phyloP scores from a whole-genome alignment of 2,113 vertebrate species.

The Circaetus cinerascens region DNA sequence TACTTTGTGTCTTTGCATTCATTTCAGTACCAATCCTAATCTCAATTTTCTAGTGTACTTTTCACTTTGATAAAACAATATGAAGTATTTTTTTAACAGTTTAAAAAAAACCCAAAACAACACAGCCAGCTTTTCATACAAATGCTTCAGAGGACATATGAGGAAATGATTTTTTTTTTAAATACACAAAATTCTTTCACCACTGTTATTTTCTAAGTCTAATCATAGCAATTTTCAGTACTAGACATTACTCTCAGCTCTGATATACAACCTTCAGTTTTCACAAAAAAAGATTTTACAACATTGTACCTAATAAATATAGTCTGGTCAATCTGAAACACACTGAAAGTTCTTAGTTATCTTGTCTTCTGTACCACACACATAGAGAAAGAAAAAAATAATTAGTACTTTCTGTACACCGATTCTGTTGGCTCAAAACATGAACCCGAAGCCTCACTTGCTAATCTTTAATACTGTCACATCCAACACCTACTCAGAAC shows the following conservation, averaged over 20 bases:
- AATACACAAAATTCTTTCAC: background rate
- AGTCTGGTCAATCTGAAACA: background rate
- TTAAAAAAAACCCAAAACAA: background rate
- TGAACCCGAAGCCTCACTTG: background rate
- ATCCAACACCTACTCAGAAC: background rate
- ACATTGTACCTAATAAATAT: background rate
- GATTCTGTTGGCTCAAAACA: background rate
- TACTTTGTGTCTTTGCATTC: background rate
- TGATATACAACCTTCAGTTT: background rate
- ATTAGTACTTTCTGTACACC: accelerated
- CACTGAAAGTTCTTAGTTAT: background rate
- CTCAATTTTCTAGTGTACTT: background rate
- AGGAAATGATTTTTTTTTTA: background rate
- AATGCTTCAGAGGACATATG: background rate
- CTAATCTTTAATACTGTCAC: background rate
- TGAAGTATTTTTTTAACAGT: background rate
- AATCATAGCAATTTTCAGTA: background rate
- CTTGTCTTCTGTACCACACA: background rate
- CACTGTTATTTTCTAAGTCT: background rate
- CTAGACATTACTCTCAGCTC: background rate
- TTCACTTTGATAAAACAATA: background rate
- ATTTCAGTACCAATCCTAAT: background rate
- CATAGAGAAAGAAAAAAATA: background rate
- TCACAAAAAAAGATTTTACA: background rate
- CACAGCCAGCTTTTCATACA: background rate